phyloP scores from a whole-genome alignment of 2,113 vertebrate species.

The Pteronura brasiliensis region DNA sequence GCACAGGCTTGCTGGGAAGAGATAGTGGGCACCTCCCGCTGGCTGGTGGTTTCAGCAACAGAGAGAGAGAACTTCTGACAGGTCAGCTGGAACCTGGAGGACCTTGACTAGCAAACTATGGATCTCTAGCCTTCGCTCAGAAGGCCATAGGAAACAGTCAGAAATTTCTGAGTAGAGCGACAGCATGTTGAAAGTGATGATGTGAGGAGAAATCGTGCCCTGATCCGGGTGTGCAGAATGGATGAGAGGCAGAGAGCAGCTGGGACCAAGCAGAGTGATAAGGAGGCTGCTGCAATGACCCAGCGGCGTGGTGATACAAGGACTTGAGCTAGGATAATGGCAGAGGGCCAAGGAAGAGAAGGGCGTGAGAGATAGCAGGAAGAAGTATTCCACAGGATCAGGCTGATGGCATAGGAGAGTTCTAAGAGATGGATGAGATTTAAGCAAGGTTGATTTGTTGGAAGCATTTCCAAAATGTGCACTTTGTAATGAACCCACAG shows the following conservation, averaged over 20 bases:
- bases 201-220: background rate
- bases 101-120: background rate
- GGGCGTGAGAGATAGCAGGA: background rate
- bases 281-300: background rate
- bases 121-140: background rate
- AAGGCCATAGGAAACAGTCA: background rate
- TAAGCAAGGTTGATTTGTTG: slow-evolving; percentile 2
- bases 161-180: background rate
- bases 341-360: background rate
- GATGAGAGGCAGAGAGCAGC: background rate
- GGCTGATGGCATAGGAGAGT: background rate
- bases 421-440: slow-evolving; percentile 22
- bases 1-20: background rate
- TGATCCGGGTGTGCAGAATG: background rate
- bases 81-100: background rate
- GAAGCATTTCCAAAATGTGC: slow-evolving; percentile 20
- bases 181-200: background rate
- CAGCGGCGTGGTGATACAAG: background rate
- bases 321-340: background rate
- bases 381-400: slow-evolving; percentile 6
- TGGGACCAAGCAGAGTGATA: background rate
- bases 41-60: background rate
- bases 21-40: background rate
- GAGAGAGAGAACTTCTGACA: background rate
- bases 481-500: slow-evolving; percentile 29